Evolutionary conservation across 2,797 vertebrate species (phyloP), one percentile per base, ranked within the genome.

Genomic region (Ctenosaura bakeri): DNA sequence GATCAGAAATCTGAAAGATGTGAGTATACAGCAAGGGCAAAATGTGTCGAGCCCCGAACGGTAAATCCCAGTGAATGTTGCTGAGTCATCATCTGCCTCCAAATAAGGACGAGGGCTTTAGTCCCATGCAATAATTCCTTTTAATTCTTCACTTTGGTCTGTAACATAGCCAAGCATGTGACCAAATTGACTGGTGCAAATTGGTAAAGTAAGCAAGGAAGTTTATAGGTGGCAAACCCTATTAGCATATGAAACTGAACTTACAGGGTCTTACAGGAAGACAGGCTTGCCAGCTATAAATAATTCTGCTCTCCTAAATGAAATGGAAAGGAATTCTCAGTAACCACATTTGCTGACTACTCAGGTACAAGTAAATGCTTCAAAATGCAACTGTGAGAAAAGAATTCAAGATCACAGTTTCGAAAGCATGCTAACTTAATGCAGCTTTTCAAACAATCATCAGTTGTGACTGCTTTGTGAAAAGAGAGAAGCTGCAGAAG

Each of bases 161-260:
- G 86, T 93, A 46, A 93, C 92, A 92, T 94, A 95, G 92, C 89
- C 90, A 79, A 90, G 81, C 93, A 87, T 85, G 94, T 94, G 94
- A 92, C 92, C 93, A 93, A 93, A 90, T 91, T 90, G 82, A 52
- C 82, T 90, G n/a, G 42, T 91, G 76, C 93, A 95, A 94, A 94
- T 92, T 94, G 91, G 84, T 79, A 90, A 93, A 90, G 84, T 79
- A 90, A 93, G 94, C 89, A 95, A 95, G 91, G 82, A 90, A 89
- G 92, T 71, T 85, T 69, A 29, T 88, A 88, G 80, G 56, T 69
- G 26, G 38, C 66, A n/a, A 86, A 24, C 26, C 56, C 24, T 6
- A 6, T 78, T 42, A 78, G 74, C 26, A 62, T 62, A 20, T 80
- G 42, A 66, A 46, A 42, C 2, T n/a, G 38, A 88, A 89, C 90